A percentile compares a stretch with the other conserved stretches of the same genome.
phyloP scores from a whole-genome alignment of 2,888 invertebrate species.

The Rhyacophila evoluta region DNA sequence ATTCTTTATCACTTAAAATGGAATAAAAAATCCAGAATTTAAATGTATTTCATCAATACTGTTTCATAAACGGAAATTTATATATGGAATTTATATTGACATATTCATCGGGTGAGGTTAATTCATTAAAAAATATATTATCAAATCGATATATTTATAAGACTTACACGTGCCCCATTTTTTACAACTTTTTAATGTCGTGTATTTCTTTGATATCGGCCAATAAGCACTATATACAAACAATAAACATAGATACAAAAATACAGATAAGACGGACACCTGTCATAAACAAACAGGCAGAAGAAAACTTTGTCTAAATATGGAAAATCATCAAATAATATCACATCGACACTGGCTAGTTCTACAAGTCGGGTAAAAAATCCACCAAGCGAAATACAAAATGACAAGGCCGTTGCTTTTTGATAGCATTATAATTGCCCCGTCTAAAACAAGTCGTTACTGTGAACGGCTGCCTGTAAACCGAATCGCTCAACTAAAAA shows the following conservation, averaged over 20 bases:
- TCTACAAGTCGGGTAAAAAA: not conserved
- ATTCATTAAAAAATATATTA: not conserved
- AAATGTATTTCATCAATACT: no score
- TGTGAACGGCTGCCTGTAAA: conserved; percentile 14
- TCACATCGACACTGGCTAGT: conserved; percentile 23
- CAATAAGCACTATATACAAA: no score
- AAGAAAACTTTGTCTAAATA: not conserved
- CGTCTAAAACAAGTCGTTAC: not conserved
- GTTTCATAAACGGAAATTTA: no score
- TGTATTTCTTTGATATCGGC: no score
- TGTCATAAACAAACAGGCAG: no score
- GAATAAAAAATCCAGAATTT: no score
- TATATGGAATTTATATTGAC: no score
- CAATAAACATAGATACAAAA: no score
- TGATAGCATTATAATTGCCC: conserved; percentile 12
- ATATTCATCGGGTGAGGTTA: not conserved
- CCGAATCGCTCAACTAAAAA: not conserved
- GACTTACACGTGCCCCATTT: not conserved
- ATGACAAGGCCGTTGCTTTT: conserved; percentile 19
- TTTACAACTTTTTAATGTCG: no score
- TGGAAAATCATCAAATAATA: not conserved
- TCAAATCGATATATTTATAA: not conserved
- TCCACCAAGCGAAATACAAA: not conserved
- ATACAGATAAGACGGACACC: no score
- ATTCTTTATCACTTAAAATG: no score